Conservation (phyloP, 2,113 vertebrate species). For the Todiramphus saurophagus region DNA sequence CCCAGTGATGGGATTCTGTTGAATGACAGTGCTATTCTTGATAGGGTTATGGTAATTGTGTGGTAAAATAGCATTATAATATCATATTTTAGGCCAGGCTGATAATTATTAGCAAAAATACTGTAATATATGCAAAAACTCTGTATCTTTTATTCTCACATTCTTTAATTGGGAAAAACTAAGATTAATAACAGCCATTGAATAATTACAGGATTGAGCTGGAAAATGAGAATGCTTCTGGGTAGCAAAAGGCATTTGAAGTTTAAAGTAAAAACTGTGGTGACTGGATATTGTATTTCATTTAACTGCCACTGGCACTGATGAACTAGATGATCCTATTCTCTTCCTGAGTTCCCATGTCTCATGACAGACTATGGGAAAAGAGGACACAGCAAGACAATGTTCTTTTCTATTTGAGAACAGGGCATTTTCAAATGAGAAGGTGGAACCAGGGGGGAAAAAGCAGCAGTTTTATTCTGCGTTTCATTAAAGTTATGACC, state of each 20-base stretch:
- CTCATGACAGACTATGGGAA: neutral
- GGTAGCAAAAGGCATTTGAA: constrained; percentile 32
- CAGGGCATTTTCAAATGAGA: constrained; percentile 28
- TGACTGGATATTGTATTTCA: constrained; percentile 19
- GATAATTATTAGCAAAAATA: constrained; percentile 45
- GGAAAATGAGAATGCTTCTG: constrained; percentile 28
- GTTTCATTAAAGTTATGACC: constrained; percentile 1
- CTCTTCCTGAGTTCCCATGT: neutral
- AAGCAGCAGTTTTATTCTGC: neutral
- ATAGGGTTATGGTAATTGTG: constrained; percentile 11
- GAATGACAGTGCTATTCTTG: constrained; percentile 42
- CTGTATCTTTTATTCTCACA: neutral
- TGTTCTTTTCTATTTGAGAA: neutral
- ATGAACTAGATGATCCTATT: constrained; percentile 41
- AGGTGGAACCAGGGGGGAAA: constrained; percentile 7
- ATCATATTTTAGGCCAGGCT: constrained; percentile 7
- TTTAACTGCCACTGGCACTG: neutral
- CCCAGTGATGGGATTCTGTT: constrained; percentile 31
- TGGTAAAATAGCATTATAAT: neutral
- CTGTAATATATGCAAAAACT: constrained; percentile 37
- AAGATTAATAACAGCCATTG: constrained; percentile 28
- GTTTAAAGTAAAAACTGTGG: constrained; percentile 13
- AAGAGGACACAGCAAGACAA: constrained; percentile 20
- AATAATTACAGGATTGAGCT: constrained; percentile 23
- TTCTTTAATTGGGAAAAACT: constrained; percentile 40